Conservation (phyloP, 2,113 vertebrate species). For the Empidonax traillii region DNA sequence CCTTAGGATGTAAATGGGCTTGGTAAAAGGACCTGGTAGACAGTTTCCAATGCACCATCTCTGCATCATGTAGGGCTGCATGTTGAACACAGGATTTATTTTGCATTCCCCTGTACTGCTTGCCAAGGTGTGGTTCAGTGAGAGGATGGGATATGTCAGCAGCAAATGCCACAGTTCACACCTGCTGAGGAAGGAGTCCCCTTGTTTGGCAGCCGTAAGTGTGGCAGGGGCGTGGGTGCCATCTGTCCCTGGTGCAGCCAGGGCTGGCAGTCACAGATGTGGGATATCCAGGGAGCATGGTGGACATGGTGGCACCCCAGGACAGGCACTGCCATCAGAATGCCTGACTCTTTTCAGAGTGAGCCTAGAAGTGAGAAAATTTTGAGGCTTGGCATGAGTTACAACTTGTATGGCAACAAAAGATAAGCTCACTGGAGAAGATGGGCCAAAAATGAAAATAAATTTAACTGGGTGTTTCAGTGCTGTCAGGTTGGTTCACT, state of each 20-base stretch:
- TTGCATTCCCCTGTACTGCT: neutral
- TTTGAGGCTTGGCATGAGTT: neutral
- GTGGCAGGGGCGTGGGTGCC: neutral
- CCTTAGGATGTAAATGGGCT: neutral
- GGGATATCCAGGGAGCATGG: neutral
- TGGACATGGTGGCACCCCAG: neutral
- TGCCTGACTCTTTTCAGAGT: neutral
- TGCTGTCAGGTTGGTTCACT: slow-evolving; percentile 41
- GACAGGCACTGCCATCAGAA: neutral
- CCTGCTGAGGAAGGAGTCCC: rapidly evolving
- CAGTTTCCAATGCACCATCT: neutral
- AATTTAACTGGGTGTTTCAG: slow-evolving; percentile 18
- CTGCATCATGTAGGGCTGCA: neutral
- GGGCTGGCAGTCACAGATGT: rapidly evolving
- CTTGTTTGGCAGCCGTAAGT: neutral
- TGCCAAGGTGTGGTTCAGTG: neutral
- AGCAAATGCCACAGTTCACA: neutral
- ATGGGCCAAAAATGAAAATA: slow-evolving; percentile 19
- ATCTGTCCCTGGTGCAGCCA: neutral
- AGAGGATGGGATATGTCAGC: neutral
- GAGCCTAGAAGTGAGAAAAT: neutral
- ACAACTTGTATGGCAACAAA: neutral
- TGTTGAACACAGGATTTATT: neutral
- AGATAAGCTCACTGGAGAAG: slow-evolving; percentile 6
- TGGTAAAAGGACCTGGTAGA: neutral